Evolutionary conservation across 2,797 vertebrate species (phyloP).

Genomic region (Anableps anableps): DNA sequence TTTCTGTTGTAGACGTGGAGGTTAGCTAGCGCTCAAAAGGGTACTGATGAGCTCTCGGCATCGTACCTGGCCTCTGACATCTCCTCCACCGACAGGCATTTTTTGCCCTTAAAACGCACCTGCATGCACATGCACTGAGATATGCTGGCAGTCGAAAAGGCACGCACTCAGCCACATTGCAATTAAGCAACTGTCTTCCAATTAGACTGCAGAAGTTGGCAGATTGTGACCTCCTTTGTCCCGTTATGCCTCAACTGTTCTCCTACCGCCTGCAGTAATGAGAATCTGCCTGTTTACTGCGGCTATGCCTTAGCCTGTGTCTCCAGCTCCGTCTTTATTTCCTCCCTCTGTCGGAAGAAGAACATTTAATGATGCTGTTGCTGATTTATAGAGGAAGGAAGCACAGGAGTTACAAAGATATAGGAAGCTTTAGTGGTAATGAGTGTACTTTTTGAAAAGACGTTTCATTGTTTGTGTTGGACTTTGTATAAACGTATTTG

Average conservation of each 20-base stretch:
- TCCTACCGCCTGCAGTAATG: conserved; percentile 65
- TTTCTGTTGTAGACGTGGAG: conserved; percentile 26
- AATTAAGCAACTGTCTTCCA: conserved; percentile 76
- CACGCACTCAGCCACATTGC: conserved; percentile 25
- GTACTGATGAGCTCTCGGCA: conserved; percentile 42
- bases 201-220: conserved; percentile 72
- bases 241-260: conserved; percentile 65
- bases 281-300: conserved; percentile 71
- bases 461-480: conserved; percentile 2
- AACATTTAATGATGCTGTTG: conserved; percentile 60
- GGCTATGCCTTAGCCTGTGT: conserved; percentile 49
- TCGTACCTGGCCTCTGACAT: conserved; percentile 47
- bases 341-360: conserved; percentile 19
- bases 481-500: background rate
- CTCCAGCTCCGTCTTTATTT: conserved; percentile 48
- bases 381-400: conserved; percentile 30
- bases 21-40: conserved; percentile 33
- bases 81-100: conserved; percentile 29
- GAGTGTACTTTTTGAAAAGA: conserved; percentile 17
- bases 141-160: conserved; percentile 5
- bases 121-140: background rate
- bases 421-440: conserved; percentile 18
- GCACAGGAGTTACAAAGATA: conserved; percentile 27
- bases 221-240: conserved; percentile 73
- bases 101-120: conserved; percentile 25